phyloP scores from a whole-genome alignment of 2,888 invertebrate genomes.

The Pogonocherus hispidulus region DNA sequence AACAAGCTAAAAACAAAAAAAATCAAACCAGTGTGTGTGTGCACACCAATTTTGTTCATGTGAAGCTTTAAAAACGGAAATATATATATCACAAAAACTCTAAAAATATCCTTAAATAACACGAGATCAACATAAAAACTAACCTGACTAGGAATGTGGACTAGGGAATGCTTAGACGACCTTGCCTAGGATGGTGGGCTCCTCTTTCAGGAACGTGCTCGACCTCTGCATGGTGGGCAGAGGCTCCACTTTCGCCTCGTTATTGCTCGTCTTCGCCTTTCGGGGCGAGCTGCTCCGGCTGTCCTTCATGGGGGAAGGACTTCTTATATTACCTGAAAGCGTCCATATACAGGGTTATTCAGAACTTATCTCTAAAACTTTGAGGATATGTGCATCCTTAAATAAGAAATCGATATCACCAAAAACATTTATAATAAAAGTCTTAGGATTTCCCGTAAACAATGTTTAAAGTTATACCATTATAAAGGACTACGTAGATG shows the following conservation, averaged over 20 bases:
- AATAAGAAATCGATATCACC: too few species aligned
- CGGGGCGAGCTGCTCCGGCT: constrained; percentile 39
- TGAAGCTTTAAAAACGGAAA: constrained; percentile 19
- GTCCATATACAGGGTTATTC: too few species aligned
- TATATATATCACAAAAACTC: constrained; percentile 20
- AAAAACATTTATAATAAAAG: too few species aligned
- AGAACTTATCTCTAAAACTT: too few species aligned
- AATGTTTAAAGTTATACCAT: too few species aligned
- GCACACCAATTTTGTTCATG: constrained; percentile 18
- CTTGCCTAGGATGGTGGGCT: constrained; percentile 76
- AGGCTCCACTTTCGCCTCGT: constrained; percentile 43
- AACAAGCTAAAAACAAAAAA: constrained; percentile 1
- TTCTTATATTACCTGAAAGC: constrained; percentile 44
- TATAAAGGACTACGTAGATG: too few species aligned
- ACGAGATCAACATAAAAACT: constrained; percentile 53
- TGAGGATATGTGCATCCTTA: too few species aligned
- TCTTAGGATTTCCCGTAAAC: too few species aligned
- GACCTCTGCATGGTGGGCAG: constrained; percentile 73
- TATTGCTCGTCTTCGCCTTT: constrained; percentile 30
- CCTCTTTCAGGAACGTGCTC: constrained; percentile 82
- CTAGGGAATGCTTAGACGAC: constrained; percentile 52
- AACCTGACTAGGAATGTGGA: constrained; percentile 54
- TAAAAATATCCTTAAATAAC: constrained; percentile 24
- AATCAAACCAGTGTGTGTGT: neutral
- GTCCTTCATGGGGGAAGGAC: constrained; percentile 51